Evolutionary conservation across 2,797 vertebrate genomes (phyloP).

Genomic region (Dromococcyx pavoninus): DNA sequence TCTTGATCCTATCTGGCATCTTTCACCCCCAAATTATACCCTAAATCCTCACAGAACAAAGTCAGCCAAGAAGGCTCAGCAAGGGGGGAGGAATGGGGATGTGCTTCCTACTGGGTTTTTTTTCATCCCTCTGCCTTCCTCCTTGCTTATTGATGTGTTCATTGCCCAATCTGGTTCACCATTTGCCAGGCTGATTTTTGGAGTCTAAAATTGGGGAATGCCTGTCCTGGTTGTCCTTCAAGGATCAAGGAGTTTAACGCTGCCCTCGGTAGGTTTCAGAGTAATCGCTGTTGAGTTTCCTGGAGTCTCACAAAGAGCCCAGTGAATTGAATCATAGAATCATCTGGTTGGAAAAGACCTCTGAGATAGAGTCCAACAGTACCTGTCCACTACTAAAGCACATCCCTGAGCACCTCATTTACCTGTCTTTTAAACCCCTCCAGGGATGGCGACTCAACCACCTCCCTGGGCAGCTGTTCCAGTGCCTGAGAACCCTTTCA

Average conservation of each 20-base stretch:
- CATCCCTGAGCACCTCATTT: too few relatives aligned
- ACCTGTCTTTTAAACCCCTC: too few relatives aligned
- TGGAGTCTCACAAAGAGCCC: neutral
- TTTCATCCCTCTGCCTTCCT: neutral
- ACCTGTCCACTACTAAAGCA: too few relatives aligned
- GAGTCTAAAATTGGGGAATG: neutral
- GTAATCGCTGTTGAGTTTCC: neutral
- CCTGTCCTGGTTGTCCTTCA: fast-evolving
- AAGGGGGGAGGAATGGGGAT: too few relatives aligned
- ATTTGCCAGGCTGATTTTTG: neutral
- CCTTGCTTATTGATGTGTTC: neutral
- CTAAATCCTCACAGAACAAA: slow-evolving; percentile 30
- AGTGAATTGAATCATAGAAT: too few relatives aligned
- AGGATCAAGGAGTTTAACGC: neutral
- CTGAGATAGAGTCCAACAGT: too few relatives aligned
- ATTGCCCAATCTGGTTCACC: neutral
- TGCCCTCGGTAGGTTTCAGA: neutral
- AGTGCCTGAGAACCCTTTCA: too few relatives aligned
- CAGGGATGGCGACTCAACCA: too few relatives aligned
- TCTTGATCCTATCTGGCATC: slow-evolving; percentile 57
- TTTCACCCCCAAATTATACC: slow-evolving; percentile 55
- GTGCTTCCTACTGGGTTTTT: neutral
- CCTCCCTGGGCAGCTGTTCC: too few relatives aligned
- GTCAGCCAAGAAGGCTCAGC: neutral
- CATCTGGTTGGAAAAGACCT: too few relatives aligned